A percentile compares a stretch with the other conserved stretches of the same genome.
phyloP scores from a whole-genome alignment of 2,888 invertebrate genomes.

The Xestia sexstrigata region DNA sequence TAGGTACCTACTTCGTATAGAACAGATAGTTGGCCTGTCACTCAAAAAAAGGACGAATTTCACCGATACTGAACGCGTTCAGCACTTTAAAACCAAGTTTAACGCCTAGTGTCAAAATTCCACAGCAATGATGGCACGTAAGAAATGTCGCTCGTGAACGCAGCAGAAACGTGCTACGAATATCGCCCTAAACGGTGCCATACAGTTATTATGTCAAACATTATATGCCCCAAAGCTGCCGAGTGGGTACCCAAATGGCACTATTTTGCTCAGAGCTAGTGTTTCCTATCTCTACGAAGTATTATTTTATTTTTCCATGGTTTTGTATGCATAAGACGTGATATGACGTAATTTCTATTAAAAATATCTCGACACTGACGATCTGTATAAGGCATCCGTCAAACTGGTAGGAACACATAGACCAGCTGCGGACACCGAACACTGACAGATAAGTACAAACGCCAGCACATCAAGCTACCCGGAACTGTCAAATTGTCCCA shows the following conservation, averaged over 20 bases:
- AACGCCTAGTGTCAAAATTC: neutral
- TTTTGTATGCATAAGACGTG: slow-evolving; percentile 21
- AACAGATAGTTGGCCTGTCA: neutral
- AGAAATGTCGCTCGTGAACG: neutral
- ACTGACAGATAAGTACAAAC: neutral
- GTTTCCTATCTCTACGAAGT: neutral
- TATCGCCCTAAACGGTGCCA: neutral
- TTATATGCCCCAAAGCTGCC: neutral
- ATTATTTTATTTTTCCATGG: slow-evolving; percentile 20
- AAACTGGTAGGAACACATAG: neutral
- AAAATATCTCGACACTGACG: slow-evolving; percentile 42
- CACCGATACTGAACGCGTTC: neutral
- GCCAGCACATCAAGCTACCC: no score
- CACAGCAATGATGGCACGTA: neutral
- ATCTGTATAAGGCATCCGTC: slow-evolving; percentile 2
- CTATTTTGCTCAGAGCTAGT: neutral
- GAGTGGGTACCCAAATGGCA: neutral
- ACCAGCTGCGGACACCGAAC: neutral
- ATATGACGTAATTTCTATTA: slow-evolving; percentile 43
- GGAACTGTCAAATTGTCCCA: no score
- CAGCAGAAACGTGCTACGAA: neutral
- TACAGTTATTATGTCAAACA: neutral
- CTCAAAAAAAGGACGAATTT: neutral
- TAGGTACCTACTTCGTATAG: slow-evolving; percentile 6
- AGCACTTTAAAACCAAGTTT: neutral